Evolutionary conservation across 2,888 invertebrate species (phyloP).

Genomic region (Machimus rusticus): DNA sequence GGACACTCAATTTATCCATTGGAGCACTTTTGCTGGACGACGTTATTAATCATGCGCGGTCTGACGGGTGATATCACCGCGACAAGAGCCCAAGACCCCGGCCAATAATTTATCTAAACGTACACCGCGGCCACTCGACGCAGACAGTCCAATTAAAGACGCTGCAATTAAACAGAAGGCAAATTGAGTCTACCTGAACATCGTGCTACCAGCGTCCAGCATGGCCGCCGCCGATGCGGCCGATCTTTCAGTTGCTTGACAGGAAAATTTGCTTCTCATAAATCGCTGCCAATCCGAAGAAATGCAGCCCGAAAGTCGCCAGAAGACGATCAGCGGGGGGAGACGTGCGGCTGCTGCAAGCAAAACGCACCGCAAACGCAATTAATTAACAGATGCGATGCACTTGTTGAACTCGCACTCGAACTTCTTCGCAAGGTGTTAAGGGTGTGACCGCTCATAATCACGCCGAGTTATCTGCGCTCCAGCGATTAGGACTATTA

Average conservation of each 20-base stretch:
- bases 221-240: slow-evolving; percentile 6
- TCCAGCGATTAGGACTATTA: slow-evolving; percentile 21
- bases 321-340: background rate
- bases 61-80: slow-evolving; percentile 44
- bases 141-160: slow-evolving; percentile 46
- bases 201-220: slow-evolving; percentile 10
- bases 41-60: slow-evolving; percentile 44
- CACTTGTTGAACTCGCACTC: slow-evolving; percentile 42
- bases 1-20: slow-evolving; percentile 9
- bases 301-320: slow-evolving; percentile 7
- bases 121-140: slow-evolving; percentile 13
- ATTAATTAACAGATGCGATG: slow-evolving; percentile 45
- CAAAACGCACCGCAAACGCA: slow-evolving; percentile 38
- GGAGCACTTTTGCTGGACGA: slow-evolving; percentile 9
- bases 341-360: background rate
- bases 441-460: slow-evolving; percentile 30
- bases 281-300: slow-evolving; percentile 44
- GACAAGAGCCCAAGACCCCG: slow-evolving; percentile 40
- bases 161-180: slow-evolving; percentile 47
- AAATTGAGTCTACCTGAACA: slow-evolving; percentile 44
- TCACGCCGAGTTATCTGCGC: slow-evolving; percentile 1
- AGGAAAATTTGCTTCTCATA: slow-evolving; percentile 46
- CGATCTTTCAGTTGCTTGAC: slow-evolving; percentile 40
- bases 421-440: slow-evolving; percentile 38
- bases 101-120: slow-evolving; percentile 45